Percentiles rank a stretch among this genome's conserved stretches.
phyloP scores from a whole-genome alignment of 2,797 vertebrate genomes.

The Lagodon rhomboides region DNA sequence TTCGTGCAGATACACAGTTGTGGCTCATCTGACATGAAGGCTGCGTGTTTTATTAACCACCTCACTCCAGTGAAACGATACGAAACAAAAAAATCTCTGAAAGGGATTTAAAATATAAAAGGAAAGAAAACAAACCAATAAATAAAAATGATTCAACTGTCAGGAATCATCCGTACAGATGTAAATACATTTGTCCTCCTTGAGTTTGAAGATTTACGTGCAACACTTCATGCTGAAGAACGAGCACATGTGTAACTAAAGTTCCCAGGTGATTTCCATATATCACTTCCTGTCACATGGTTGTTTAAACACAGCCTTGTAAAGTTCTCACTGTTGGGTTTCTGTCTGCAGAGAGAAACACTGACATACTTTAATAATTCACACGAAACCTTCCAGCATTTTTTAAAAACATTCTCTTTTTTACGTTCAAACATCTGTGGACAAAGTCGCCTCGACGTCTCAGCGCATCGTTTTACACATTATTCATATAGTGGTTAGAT shows the following conservation, averaged over 20 bases:
- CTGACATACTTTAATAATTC: constrained; percentile 5
- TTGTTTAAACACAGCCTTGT: constrained; percentile 23
- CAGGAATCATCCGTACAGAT: no score
- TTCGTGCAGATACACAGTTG: no score
- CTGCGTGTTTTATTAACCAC: background rate
- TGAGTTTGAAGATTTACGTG: constrained; percentile 49
- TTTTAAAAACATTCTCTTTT: background rate
- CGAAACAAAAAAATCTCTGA: background rate
- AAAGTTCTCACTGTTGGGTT: constrained; percentile 31
- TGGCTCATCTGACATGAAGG: background rate
- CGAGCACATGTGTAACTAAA: constrained; percentile 25
- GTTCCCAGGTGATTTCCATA: constrained; percentile 32
- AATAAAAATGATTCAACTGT: background rate
- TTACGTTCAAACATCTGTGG: constrained; percentile 18
- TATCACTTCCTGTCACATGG: constrained; percentile 39
- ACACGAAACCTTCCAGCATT: constrained; percentile 4
- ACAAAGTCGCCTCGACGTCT: constrained; percentile 18
- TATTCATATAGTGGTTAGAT: constrained; percentile 78
- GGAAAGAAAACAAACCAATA: constrained; percentile 6
- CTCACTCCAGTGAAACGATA: background rate
- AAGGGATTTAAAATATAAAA: background rate
- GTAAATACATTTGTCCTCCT: constrained; percentile 36
- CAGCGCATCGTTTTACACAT: constrained; percentile 64
- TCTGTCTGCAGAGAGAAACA: constrained; percentile 10
- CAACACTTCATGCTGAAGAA: constrained; percentile 41